Conservation (phyloP, 2,113 vertebrate genomes). For the Osmerus mordax region DNA sequence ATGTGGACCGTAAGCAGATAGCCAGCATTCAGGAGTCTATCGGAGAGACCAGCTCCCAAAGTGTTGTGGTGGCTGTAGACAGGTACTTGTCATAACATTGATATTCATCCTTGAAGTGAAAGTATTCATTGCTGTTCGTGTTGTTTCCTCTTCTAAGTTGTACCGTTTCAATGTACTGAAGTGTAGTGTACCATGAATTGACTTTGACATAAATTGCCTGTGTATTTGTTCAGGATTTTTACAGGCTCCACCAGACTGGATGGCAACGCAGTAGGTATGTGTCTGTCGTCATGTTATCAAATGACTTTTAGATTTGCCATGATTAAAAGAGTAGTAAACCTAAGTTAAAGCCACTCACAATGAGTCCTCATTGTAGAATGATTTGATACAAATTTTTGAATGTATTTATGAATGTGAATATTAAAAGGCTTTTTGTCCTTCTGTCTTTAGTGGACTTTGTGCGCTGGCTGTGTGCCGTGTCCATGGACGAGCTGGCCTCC, state of each 20-base stretch:
- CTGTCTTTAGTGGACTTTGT: conserved; percentile 83
- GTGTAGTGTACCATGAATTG: neutral
- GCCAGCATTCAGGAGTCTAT: conserved; percentile 91
- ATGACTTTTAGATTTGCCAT: neutral
- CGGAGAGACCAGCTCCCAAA: conserved; percentile 89
- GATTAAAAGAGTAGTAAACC: neutral
- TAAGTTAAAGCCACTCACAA: neutral
- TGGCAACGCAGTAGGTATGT: conserved; percentile 87
- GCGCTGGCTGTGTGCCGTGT: conserved; percentile 87
- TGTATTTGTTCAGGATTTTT: conserved; percentile 77
- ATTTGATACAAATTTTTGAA: too few relatives aligned
- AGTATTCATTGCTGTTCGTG: neutral
- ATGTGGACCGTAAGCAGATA: conserved; percentile 88
- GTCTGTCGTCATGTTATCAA: neutral
- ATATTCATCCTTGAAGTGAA: too few relatives aligned
- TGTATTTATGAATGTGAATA: too few relatives aligned
- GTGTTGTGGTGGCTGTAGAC: conserved; percentile 88
- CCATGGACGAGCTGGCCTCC: conserved; percentile 87
- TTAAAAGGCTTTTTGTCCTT: conserved; percentile 15
- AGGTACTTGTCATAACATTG: conserved; percentile 67
- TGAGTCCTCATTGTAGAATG: too few relatives aligned
- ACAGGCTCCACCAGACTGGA: conserved; percentile 87
- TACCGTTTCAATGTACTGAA: neutral
- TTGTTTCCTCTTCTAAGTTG: neutral
- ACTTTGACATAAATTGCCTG: neutral